Evolutionary conservation across 2,888 invertebrate species (phyloP).

Genomic region (Neoaliturus tenellus): DNA sequence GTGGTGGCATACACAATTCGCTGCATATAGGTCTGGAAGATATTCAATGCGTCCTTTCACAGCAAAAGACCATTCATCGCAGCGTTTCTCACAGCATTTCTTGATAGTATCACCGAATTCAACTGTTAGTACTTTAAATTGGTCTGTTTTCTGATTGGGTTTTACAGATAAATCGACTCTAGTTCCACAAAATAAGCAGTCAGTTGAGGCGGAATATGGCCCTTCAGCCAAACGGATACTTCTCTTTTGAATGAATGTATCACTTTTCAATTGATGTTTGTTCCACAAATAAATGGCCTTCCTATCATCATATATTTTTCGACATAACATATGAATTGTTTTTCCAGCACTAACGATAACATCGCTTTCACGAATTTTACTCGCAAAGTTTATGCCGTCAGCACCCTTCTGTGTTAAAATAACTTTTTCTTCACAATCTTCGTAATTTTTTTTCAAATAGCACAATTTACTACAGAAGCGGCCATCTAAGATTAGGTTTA

Average conservation of each 20-base stretch:
- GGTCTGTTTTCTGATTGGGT: not conserved
- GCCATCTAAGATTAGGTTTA: not conserved
- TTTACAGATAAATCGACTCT: not conserved
- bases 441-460: slow-evolving; percentile 4
- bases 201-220: not conserved
- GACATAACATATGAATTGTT: not conserved
- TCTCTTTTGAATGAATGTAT: slow-evolving; percentile 5
- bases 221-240: not conserved
- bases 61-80: slow-evolving; percentile 8
- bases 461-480: not conserved
- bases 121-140: slow-evolving; percentile 7
- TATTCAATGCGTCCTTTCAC: slow-evolving; percentile 23
- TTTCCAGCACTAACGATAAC: not conserved
- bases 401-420: not conserved
- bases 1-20: not conserved
- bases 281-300: slow-evolving; percentile 9
- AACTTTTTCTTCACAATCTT: not conserved
- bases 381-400: not conserved
- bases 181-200: slow-evolving; percentile 26
- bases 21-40: slow-evolving; percentile 1
- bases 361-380: slow-evolving; percentile 2
- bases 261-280: not conserved
- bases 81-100: slow-evolving; percentile 14
- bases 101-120: slow-evolving; percentile 15
- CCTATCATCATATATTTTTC: not conserved